Conservation (phyloP, 1,140 invertebrate genomes). For the Drosophila nasuta region DNA sequence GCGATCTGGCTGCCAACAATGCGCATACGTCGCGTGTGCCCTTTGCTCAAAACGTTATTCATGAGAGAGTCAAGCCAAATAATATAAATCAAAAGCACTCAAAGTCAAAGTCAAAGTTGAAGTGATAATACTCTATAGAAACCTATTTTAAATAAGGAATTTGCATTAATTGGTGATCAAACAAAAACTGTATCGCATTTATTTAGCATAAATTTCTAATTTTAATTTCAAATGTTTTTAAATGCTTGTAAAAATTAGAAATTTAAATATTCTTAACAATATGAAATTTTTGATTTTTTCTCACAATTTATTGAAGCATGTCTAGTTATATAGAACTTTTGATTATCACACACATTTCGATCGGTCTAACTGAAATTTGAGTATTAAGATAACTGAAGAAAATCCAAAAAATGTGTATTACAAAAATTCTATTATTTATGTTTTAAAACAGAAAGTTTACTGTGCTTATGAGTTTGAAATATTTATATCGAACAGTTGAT, state of each 20-base stretch:
- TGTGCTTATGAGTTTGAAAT: not conserved
- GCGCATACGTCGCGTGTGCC: slow-evolving; percentile 39
- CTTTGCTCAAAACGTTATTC: slow-evolving; percentile 18
- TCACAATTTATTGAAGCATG: not conserved
- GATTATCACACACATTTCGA: too few relatives aligned
- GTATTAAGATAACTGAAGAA: not conserved
- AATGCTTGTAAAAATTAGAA: too few relatives aligned
- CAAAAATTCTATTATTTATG: too few relatives aligned
- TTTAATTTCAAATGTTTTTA: too few relatives aligned
- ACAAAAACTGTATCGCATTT: not conserved
- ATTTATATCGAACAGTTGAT: not conserved
- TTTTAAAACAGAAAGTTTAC: not conserved
- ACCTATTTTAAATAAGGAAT: not conserved
- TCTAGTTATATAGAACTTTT: too few relatives aligned
- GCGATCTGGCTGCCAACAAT: slow-evolving; percentile 11
- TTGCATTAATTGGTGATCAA: not conserved
- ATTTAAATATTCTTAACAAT: too few relatives aligned
- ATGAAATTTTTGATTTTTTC: not conserved
- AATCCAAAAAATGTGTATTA: too few relatives aligned
- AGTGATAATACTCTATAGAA: slow-evolving; percentile 8
- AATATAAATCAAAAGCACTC: not conserved
- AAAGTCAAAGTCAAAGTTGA: slow-evolving; percentile 1
- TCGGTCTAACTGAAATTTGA: too few relatives aligned
- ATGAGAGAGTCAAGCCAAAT: slow-evolving; percentile 31
- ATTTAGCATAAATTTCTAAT: not conserved